These are phyloP conservation scores for Pomatostomus ruficeps DNA, from an alignment of 2,113 vertebrate genomes.

Conservation along the genomic window DNA sequence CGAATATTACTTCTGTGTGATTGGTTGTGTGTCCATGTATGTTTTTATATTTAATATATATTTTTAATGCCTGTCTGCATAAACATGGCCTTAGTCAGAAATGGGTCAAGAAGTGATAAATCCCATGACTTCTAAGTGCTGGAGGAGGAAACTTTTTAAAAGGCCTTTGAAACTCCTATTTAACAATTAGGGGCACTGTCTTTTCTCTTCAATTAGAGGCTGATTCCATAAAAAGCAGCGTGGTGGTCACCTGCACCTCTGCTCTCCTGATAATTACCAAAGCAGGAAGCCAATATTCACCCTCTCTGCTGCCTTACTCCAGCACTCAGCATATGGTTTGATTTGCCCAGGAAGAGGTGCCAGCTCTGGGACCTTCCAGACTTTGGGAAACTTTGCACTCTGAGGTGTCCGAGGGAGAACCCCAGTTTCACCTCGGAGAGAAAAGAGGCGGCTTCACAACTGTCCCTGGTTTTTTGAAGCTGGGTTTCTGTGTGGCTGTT, in stretches of 20 bases:
- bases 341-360: not conserved
- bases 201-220: too few relatives aligned
- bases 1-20: not conserved
- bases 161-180: not conserved
- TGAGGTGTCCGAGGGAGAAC: not conserved
- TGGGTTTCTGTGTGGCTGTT: not conserved
- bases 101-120: not conserved
- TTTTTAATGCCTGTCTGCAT: not conserved
- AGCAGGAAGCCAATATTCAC: not conserved
- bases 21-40: not conserved
- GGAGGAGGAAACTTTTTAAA: not conserved
- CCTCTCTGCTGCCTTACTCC: not conserved
- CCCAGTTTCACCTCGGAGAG: accelerated
- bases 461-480: not conserved
- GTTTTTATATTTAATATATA: not conserved
- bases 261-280: not conserved
- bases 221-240: not conserved
- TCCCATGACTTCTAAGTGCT: not conserved
- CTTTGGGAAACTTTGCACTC: not conserved
- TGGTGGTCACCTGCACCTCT: not conserved
- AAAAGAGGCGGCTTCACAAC: not conserved
- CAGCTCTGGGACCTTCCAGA: not conserved
- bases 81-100: not conserved
- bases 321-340: not conserved
- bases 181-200: not conserved